Evolutionary conservation across 92 coral and sea anemone genomes (phyloP).

Genomic region (Hydrozoanthus gracilis): DNA sequence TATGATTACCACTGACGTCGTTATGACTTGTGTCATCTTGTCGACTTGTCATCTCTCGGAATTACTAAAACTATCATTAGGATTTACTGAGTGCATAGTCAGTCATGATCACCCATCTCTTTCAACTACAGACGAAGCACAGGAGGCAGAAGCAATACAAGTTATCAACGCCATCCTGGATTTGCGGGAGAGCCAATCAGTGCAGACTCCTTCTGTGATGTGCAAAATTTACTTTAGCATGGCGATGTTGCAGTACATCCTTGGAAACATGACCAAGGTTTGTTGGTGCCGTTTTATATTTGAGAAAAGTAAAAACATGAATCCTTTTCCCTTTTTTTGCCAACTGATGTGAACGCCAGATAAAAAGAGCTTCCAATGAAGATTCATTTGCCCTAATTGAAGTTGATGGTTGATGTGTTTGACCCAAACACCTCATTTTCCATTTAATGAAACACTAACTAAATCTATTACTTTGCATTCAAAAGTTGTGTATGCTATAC

Average conservation of each 20-base stretch:
- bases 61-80: too few species aligned
- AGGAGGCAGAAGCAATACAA: constrained; percentile 98
- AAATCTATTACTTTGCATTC: too few species aligned
- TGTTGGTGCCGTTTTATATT: neutral
- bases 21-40: too few species aligned
- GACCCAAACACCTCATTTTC: too few species aligned
- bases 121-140: constrained; percentile 86
- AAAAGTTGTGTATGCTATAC: too few species aligned
- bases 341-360: too few species aligned
- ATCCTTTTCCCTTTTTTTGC: neutral
- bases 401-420: too few species aligned
- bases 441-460: too few species aligned
- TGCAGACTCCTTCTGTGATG: constrained; percentile 96
- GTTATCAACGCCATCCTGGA: constrained; percentile 90
- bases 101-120: neutral
- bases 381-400: too few species aligned
- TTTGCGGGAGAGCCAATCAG: constrained; percentile 90
- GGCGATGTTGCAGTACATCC: constrained; percentile 92
- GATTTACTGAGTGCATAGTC: neutral
- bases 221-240: constrained; percentile 89
- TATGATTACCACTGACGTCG: too few species aligned
- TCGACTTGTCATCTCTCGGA: too few species aligned
- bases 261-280: constrained; percentile 82
- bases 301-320: neutral
- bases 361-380: too few species aligned